Base-by-base conservation (phyloP, 2,888 invertebrate species). In the Lacanobia oleracea region DNA sequence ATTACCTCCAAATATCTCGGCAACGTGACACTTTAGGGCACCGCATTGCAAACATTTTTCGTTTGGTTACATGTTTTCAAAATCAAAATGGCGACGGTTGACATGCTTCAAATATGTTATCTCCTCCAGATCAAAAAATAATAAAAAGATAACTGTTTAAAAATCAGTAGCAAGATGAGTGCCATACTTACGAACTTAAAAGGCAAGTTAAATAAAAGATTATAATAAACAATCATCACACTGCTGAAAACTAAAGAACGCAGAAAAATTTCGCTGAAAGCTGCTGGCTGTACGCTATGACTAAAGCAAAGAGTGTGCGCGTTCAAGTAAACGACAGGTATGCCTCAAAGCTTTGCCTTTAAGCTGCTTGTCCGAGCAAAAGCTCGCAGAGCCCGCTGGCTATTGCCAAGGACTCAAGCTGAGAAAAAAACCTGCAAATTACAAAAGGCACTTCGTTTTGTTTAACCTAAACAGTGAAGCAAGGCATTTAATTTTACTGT, bases 281-380 rank as follows among this genome's bases (percentile, higher is more conserved):
- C 40, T 57, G n/a, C 43, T 50, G 27, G 12, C 40, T 33, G 23
- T 1, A 21, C 8, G n/a, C 9, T 59, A 18, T 43, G 14, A 27
- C 21, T 21, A 48, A 73, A 73, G 6, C 37, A 45, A 73, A 73
- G 6, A 6, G 3, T 40, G 9, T 48, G 37, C 59, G 45, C 48
- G 60, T 75, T 43, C 40, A 50, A 61, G 60, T 50, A n/a, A 23
- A 54, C 66, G 7, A 16, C 65, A 75, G 53, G 6, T 50, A 14
- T 10, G 2, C 7, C 23, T 45, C 54, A 67, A 61, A 75, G 74
- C 73, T 53, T 74, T 53, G 37, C 37, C 23, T 68, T 33, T 23
- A 63, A 54, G 27, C 21, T 50, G 16, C n/a, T n/a, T 57, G 54
- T 56, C 18, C 23, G 8, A n/a, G 14, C 21, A 45, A 48, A 37